Conservation (phyloP, 2,888 invertebrate genomes). For the Saturnia pavonia region DNA sequence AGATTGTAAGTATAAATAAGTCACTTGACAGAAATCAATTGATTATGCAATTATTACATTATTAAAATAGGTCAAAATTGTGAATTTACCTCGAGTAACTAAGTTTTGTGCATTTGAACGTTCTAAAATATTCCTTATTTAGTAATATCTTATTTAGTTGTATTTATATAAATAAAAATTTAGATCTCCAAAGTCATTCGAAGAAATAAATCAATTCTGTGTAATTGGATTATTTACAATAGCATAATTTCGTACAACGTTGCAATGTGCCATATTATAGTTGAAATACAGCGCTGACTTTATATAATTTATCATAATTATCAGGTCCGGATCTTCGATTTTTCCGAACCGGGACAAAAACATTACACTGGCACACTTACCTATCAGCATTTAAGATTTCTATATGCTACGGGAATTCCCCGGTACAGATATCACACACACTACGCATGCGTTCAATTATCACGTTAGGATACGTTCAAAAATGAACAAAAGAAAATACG, state of each 20-base stretch:
- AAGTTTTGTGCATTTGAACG: slow-evolving; percentile 1
- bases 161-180: not conserved
- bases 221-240: not conserved
- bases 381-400: not conserved
- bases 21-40: not conserved
- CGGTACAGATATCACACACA: not conserved
- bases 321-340: not conserved
- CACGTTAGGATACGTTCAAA: not conserved
- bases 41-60: not conserved
- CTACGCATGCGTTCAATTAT: too few species aligned
- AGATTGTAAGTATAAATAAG: too few species aligned
- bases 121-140: not conserved
- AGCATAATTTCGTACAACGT: not conserved
- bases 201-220: not conserved
- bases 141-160: not conserved
- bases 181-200: not conserved
- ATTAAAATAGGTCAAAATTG: not conserved
- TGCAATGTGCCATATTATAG: not conserved
- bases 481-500: not conserved
- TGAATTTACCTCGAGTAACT: not conserved
- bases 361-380: not conserved
- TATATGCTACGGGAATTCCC: not conserved
- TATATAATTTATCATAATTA: not conserved
- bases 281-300: not conserved
- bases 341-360: not conserved